Conservation (phyloP, 2,113 vertebrate genomes). For the Lasiurus cinereus region DNA sequence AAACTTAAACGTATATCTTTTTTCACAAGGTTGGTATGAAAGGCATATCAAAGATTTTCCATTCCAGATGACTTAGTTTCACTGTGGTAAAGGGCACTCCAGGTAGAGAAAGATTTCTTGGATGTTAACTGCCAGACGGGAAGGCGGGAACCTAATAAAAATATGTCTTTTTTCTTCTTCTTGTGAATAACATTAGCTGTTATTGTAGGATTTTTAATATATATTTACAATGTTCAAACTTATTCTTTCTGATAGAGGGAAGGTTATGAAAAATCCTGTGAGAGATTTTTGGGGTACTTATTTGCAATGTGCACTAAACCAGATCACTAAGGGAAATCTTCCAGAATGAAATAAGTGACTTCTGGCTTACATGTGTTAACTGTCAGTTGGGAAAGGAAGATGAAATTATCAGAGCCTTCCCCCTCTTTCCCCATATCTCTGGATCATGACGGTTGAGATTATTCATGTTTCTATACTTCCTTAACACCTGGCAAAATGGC, state of each 20-base stretch:
- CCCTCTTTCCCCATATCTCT: neutral
- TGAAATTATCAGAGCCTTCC: neutral
- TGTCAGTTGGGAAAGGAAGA: neutral
- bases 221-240: neutral
- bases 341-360: conserved; percentile 30
- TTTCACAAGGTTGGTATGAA: conserved; percentile 86
- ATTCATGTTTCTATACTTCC: neutral
- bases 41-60: conserved; percentile 87
- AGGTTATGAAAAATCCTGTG: conserved; percentile 5
- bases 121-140: neutral
- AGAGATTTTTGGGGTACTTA: neutral
- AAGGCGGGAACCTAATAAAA: neutral
- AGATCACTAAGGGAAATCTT: neutral
- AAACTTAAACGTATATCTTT: conserved; percentile 88
- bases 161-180: neutral
- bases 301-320: neutral
- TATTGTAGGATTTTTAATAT: neutral
- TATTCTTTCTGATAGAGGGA: neutral
- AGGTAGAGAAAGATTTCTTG: conserved; percentile 31
- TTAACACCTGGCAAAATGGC: neutral
- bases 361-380: neutral
- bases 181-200: neutral
- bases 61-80: conserved; percentile 71
- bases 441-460: neutral
- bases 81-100: conserved; percentile 75